These are phyloP conservation scores for Gastrophryne carolinensis DNA, from an alignment of 2,797 vertebrate species.

Conservation along the genomic window DNA sequence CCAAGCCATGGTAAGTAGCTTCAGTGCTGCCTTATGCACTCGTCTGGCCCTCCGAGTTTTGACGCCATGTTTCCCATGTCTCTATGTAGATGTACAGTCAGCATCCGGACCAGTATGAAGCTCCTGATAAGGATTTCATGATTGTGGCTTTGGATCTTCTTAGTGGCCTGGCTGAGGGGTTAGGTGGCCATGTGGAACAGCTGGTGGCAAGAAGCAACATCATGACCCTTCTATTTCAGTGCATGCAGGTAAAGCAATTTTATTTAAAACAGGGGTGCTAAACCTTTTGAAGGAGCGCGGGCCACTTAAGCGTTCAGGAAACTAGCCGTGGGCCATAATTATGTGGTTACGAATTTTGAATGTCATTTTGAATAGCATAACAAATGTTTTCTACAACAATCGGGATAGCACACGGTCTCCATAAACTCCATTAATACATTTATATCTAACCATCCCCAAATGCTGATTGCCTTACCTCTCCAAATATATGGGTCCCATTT, in stretches of 20 bases:
- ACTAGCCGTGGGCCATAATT: no score
- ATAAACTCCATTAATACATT: no score
- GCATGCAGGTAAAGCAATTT: slow-evolving; percentile 92
- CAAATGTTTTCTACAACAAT: no score
- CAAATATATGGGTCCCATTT: no score
- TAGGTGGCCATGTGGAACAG: slow-evolving; percentile 85
- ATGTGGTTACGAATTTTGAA: no score
- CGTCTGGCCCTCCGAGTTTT: neutral
- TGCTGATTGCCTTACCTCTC: no score
- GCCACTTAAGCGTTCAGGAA: no score
- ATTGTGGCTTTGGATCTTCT: slow-evolving; percentile 91
- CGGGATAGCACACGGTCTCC: no score
- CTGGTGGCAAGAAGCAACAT: slow-evolving; percentile 90
- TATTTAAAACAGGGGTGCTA: no score
- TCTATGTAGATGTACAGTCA: slow-evolving; percentile 86
- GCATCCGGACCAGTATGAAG: slow-evolving; percentile 91
- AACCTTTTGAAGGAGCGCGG: neutral
- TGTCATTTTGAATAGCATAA: no score
- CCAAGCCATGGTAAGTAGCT: slow-evolving; percentile 84
- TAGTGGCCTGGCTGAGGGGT: slow-evolving; percentile 88
- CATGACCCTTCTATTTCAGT: slow-evolving; percentile 91
- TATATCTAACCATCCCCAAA: no score
- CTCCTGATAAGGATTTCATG: slow-evolving; percentile 95
- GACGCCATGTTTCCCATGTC: neutral
- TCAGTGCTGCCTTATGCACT: no score